Evolutionary conservation across 2,888 invertebrate species (phyloP).

Genomic region (Parthenolecanium corni): DNA sequence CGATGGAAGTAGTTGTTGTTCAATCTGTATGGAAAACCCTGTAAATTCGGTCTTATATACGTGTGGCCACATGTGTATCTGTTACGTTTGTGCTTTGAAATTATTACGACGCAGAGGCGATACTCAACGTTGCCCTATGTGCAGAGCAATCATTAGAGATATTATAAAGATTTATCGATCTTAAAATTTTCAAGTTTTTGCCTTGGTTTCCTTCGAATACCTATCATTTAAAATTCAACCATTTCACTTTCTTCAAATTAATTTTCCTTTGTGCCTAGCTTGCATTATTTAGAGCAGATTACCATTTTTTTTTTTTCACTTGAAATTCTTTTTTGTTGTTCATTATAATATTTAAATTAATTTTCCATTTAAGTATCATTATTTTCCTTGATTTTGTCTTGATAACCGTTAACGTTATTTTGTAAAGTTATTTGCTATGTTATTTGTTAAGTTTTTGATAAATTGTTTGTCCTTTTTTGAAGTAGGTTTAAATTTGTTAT

Average conservation of each 20-base stretch:
- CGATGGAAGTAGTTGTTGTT: constrained; percentile 56
- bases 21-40: constrained; percentile 86
- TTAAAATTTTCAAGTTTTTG: neutral
- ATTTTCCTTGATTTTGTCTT: too few species aligned
- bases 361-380: too few species aligned
- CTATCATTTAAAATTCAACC: neutral
- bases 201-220: neutral
- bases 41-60: constrained; percentile 91
- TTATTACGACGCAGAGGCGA: constrained; percentile 82
- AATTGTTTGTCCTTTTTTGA: too few species aligned
- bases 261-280: neutral
- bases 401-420: too few species aligned
- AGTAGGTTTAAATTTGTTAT: too few species aligned
- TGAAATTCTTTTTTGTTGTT: too few species aligned
- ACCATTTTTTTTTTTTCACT: too few species aligned
- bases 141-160: constrained; percentile 83
- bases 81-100: constrained; percentile 85
- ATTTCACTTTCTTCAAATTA: neutral
- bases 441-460: too few species aligned
- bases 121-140: constrained; percentile 79
- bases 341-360: too few species aligned
- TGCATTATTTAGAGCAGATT: too few species aligned
- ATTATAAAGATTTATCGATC: constrained; percentile 89
- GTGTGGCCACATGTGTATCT: constrained; percentile 99
- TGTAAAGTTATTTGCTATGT: too few species aligned